phyloP scores from a whole-genome alignment of 2,113 vertebrate species.

The Anarhynchus alexandrinus region DNA sequence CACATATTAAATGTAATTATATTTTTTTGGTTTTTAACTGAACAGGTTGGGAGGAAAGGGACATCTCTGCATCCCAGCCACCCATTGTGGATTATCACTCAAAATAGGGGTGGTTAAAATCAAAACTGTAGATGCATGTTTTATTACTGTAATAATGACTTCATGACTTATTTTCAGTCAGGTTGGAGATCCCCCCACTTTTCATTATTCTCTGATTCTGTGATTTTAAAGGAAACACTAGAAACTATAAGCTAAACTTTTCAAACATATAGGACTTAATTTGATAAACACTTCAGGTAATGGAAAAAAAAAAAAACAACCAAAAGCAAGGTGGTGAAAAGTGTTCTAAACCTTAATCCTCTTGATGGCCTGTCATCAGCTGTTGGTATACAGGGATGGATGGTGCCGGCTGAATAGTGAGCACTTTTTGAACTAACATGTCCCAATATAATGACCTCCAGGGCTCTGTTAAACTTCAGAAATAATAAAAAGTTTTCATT shows the following conservation, averaged over 20 bases:
- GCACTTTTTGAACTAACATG: not conserved
- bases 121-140: not conserved
- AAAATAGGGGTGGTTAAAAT: not conserved
- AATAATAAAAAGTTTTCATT: not conserved
- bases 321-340: not conserved
- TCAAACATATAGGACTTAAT: not conserved
- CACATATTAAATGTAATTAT: not conserved
- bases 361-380: not conserved
- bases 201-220: not conserved
- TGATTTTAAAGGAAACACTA: not conserved
- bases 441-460: not conserved
- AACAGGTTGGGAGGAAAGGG: not conserved
- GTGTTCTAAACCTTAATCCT: not conserved
- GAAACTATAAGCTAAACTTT: not conserved
- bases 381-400: not conserved
- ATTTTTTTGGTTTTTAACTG: not conserved
- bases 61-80: not conserved
- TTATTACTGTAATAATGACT: not conserved
- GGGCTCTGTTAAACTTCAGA: not conserved
- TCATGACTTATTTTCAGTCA: not conserved
- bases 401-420: not conserved
- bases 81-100: not conserved
- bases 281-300: not conserved
- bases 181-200: fast-evolving
- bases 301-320: no score